Evolutionary conservation across 2,113 vertebrate genomes (phyloP).

Genomic region (Periophthalmus modestus): DNA sequence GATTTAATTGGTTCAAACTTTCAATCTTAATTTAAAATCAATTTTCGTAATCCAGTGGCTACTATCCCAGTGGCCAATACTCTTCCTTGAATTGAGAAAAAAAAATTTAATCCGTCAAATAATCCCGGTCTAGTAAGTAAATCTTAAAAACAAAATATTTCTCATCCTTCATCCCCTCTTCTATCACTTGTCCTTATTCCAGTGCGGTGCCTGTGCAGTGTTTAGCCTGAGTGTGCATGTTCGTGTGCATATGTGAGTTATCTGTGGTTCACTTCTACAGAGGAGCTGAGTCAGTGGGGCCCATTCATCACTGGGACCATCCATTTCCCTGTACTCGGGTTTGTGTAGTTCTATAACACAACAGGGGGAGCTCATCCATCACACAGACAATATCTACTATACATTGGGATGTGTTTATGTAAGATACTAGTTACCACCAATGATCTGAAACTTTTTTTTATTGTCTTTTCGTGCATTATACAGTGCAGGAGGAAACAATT

Average conservation of each 20-base stretch:
- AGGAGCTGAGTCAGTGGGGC: not conserved
- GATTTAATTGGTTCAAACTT: too few relatives aligned
- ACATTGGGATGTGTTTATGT: not conserved
- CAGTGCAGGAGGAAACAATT: too few relatives aligned
- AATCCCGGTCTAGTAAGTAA: too few relatives aligned
- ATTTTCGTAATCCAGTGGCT: too few relatives aligned
- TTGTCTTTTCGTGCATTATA: too few relatives aligned
- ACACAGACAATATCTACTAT: not conserved
- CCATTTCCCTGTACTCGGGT: not conserved
- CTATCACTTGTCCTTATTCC: not conserved
- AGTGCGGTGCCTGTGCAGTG: not conserved
- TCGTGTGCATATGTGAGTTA: not conserved
- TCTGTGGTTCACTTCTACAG: not conserved
- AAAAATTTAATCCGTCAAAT: too few relatives aligned
- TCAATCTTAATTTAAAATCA: too few relatives aligned
- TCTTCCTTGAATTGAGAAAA: too few relatives aligned
- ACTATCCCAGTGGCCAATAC: too few relatives aligned
- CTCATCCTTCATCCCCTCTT: not conserved
- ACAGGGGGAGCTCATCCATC: not conserved
- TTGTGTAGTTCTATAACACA: not conserved
- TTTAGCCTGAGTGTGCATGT: constrained; percentile 2
- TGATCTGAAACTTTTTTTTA: not conserved
- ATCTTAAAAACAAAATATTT: not conserved
- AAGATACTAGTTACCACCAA: not conserved
- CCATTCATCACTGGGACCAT: not conserved